Evolutionary conservation across 1,140 invertebrate species (phyloP), one percentile per base, ranked within the genome.

Genomic region (Orussus abietinus): DNA sequence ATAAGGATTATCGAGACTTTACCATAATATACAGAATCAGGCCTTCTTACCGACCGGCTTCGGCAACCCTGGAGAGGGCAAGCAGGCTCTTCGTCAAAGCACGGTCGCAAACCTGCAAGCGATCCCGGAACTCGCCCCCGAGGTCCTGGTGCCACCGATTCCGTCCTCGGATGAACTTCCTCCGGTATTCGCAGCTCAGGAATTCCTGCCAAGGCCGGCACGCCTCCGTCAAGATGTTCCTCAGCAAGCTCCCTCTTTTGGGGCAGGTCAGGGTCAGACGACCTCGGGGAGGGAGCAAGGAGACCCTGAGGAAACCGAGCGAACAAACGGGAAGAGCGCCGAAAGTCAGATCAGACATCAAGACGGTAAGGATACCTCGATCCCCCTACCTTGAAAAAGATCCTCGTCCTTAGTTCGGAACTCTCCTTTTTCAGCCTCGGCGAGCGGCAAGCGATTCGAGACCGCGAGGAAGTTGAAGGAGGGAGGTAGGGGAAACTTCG

Each of bases 121-220:
- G 2, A 4, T 51, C n/a, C 37, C 53, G 0, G 52, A 63, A 35
- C 19, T 62, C 9, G 44, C 51, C 1, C 36, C 55, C 9, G 62
- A 66, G 31, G 57, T 54, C 18, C 36, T 67, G 13, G 49, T 62
- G 15, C 64, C 67, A 2, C 58, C 69, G 1, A 43, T 54, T 1
- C 54, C 61, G 0, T 56, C 57, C 0, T 46, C 58, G 0, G 59
- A 69, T 4, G 55, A 62, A 2, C 36, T 67, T n/a, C 65, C 67
- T 0, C 64, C 70, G 5, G 43, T 69, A 5, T 70, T 57, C 32
- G 40, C 57, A 1, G 45, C 62, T 1, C 66, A 71, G 31, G 56
- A 61, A 35, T 69, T 70, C 29, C 52, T n/a, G n/a, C n/a, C n/a
- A n/a, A n/a, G n/a, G n/a, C n/a, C n/a, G n/a, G n/a, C n/a, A n/a